A percentile compares a stretch with the other conserved stretches of the same genome.
Evolutionary conservation across 2,113 vertebrate species (phyloP).

Genomic region (Ptychochromis oligacanthus): DNA sequence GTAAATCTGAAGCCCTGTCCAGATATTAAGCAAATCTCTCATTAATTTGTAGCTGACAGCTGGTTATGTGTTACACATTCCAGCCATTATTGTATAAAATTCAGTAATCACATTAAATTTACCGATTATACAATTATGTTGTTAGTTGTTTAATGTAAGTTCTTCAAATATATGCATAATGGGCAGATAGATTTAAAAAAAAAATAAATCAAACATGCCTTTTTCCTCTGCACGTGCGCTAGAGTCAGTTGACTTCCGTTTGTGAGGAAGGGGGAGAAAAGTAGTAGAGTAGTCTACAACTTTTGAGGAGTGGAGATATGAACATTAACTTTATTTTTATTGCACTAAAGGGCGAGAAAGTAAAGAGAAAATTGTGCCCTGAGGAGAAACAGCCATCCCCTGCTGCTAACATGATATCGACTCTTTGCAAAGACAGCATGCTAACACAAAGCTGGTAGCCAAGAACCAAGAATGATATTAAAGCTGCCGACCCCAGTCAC

Average conservation of each 20-base stretch:
- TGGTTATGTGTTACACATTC: not conserved
- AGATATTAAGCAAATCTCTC: not conserved
- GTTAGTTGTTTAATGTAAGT: not conserved
- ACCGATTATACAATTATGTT: not conserved
- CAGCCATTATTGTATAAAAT: not conserved
- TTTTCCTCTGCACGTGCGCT: not conserved
- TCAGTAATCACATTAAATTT: not conserved
- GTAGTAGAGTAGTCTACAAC: not conserved
- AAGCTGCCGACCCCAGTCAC: not conserved
- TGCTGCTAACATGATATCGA: not conserved
- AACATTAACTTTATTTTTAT: conserved; percentile 8
- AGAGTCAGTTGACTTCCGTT: not conserved
- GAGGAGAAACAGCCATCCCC: not conserved
- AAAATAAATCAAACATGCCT: not conserved
- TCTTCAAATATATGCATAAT: not conserved
- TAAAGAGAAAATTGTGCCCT: not conserved
- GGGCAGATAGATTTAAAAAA: not conserved
- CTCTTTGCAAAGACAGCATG: not conserved
- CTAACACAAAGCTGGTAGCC: not conserved
- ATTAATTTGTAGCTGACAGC: not conserved
- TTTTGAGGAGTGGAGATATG: not conserved
- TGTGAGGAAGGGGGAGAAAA: not conserved
- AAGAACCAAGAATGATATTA: not conserved
- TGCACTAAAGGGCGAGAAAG: not conserved
- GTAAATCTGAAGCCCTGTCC: not conserved